Evolutionary conservation across 2,888 invertebrate species (phyloP).

Genomic region (Orchestes rusci): DNA sequence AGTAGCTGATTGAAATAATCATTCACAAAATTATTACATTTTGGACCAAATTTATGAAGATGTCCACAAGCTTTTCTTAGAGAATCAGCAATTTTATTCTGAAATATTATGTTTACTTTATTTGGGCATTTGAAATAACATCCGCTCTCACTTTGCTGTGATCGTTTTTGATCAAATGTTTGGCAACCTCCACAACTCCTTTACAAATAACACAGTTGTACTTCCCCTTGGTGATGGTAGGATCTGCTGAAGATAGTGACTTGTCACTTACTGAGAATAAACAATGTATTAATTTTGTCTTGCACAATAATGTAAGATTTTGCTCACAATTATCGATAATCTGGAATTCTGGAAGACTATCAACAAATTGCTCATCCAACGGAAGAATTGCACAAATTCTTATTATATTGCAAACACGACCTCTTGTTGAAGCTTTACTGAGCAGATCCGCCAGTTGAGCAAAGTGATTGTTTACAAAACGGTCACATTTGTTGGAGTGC

Average conservation of each 20-base stretch:
- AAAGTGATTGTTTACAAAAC: conserved; percentile 8
- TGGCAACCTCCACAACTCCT: not conserved
- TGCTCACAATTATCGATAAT: too few relatives aligned
- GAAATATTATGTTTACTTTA: not conserved
- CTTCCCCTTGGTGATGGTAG: too few relatives aligned
- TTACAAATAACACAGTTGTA: not conserved
- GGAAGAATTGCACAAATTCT: not conserved
- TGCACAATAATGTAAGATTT: too few relatives aligned
- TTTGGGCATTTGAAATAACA: not conserved
- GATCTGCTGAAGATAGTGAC: too few relatives aligned
- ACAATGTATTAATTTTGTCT: too few relatives aligned
- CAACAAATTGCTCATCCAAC: too few relatives aligned
- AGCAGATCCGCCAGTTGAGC: conserved; percentile 7
- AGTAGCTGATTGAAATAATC: not conserved
- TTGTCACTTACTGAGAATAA: too few relatives aligned
- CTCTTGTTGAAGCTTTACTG: conserved; percentile 3
- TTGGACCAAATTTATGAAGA: conserved; percentile 1
- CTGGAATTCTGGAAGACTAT: too few relatives aligned
- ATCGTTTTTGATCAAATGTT: conserved; percentile 1
- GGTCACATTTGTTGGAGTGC: conserved; percentile 5
- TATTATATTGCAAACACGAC: conserved; percentile 5
- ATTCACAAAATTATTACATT: conserved; percentile 3
- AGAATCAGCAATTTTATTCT: not conserved
- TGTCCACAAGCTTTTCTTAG: not conserved
- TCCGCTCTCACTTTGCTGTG: not conserved